A percentile compares a stretch with the other conserved stretches of the same genome.
Evolutionary conservation across 2,113 vertebrate genomes (phyloP).

Genomic region (Stictonetta naevosa): DNA sequence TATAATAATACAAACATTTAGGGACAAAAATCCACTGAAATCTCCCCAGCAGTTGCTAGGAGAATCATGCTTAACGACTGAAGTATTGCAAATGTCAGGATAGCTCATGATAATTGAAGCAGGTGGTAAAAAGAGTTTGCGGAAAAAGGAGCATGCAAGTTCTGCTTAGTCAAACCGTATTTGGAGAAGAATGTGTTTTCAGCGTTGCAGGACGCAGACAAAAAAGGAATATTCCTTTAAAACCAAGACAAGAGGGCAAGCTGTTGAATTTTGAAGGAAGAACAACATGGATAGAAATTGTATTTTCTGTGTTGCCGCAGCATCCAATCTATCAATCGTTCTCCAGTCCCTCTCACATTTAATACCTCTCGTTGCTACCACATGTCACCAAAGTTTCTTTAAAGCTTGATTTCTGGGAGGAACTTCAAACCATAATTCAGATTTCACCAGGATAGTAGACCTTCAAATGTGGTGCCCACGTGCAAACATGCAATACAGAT

Average conservation of each 20-base stretch:
- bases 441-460: neutral
- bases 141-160: neutral
- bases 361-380: neutral
- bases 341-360: neutral
- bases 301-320: neutral
- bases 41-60: neutral
- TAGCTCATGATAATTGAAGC: neutral
- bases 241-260: neutral
- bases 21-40: neutral
- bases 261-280: neutral
- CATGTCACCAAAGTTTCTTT: neutral
- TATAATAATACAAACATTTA: neutral
- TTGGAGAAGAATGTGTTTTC: slow-evolving; percentile 51
- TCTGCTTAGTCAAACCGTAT: slow-evolving; percentile 25
- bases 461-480: neutral
- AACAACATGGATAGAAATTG: neutral
- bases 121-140: slow-evolving; percentile 26
- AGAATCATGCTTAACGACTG: neutral
- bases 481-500: neutral
- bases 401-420: neutral
- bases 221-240: neutral
- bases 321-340: neutral
- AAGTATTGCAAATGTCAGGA: neutral
- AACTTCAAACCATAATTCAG: neutral
- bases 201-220: neutral